Base-by-base conservation (phyloP, 1,140 invertebrate genomes). In the Geopemphigus sp. region DNA sequence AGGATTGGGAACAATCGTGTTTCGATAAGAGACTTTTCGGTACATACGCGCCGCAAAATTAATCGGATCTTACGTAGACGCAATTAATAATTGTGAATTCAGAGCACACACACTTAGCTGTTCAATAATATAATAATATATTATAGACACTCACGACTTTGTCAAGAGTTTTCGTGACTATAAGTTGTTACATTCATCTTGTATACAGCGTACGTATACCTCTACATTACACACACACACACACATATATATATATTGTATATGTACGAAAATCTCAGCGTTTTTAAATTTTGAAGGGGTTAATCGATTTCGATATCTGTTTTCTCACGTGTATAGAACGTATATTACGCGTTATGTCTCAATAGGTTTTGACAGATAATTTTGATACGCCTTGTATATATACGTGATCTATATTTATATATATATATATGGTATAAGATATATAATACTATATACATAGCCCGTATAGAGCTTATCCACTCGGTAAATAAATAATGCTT, bases 231-330 rank as follows among this genome's bases (percentile, higher is more conserved):
- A n/a, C n/a, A 17, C 5, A n/a, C 56, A 10, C 14, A 53, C 15
- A n/a, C n/a, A n/a, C n/a, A n/a, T n/a, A n/a, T n/a, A n/a, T n/a
- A n/a, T n/a, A n/a, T n/a, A n/a, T n/a, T 53, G 15, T 53, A n/a
- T 56, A 10, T n/a, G 14, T 57, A 24, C 66, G n/a, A n/a, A 32
- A 22, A 70, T 70, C 47, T 70, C 53, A 19, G 53, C 32, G 19
- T 29, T 74, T 54, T 54, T 74, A 56, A 6, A 61, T 59, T 59
- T 63, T 63, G 22, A 78, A 63, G 39, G 57, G 45, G 74, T 78
- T 78, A 78, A 78, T 78, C 74, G 74, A 78, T 78, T 78, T 78
- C 57, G 17, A 78, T 59, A 61, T 63, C 8, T 45, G 74, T 61
- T 57, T 57, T 57, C 74, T 61, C 74, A 78, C 74, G 57, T 61